phyloP scores from a whole-genome alignment of 1,140 invertebrate genomes.

The Physella acuta region DNA sequence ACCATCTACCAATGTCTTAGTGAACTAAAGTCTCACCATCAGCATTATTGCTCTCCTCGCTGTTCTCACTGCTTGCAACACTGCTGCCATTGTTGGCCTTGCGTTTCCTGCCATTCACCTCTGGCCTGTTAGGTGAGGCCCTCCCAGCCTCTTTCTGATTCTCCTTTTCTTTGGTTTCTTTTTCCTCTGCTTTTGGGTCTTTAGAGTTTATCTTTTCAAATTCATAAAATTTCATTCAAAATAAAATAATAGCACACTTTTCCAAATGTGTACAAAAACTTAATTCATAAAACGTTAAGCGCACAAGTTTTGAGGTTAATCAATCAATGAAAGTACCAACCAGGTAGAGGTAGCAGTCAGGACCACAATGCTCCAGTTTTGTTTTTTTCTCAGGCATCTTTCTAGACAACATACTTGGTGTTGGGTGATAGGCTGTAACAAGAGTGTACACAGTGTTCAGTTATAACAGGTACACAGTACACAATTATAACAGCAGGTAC shows the following conservation, averaged over 20 bases:
- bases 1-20: too few relatives aligned
- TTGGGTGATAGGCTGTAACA: slow-evolving; percentile 77
- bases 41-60: slow-evolving; percentile 49
- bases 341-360: slow-evolving; percentile 77
- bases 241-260: neutral
- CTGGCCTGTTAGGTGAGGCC: neutral
- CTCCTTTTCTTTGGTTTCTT: neutral
- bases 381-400: slow-evolving; percentile 87
- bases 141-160: neutral
- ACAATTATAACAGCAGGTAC: too few relatives aligned
- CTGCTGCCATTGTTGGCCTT: slow-evolving; percentile 35
- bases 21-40: too few relatives aligned
- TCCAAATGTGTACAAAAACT: neutral
- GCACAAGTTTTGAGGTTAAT: too few relatives aligned
- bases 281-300: neutral
- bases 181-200: neutral
- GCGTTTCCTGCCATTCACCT: slow-evolving; percentile 27
- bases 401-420: slow-evolving; percentile 83
- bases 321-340: slow-evolving; percentile 35
- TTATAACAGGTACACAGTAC: too few relatives aligned
- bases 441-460: too few relatives aligned
- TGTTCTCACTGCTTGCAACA: slow-evolving; percentile 38
- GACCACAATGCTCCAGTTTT: slow-evolving; percentile 82
- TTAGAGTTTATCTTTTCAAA: neutral
- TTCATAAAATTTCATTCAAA: too few relatives aligned